Evolutionary conservation across 2,797 vertebrate genomes (phyloP).

Genomic region (Acipenser ruthenus): DNA sequence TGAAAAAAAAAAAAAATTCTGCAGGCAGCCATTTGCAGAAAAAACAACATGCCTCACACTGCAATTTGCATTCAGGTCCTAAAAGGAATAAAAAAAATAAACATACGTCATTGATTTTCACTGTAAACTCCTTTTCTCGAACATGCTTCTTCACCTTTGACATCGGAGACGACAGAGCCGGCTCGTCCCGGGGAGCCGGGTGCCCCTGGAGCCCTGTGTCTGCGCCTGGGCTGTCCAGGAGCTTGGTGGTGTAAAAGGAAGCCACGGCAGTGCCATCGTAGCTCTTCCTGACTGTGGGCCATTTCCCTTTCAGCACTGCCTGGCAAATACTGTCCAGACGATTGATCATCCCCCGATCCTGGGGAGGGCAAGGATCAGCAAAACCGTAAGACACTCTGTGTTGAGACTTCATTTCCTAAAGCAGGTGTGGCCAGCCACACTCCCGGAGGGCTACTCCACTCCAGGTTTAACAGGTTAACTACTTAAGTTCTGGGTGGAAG

Average conservation of each 20-base stretch:
- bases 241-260: conserved; percentile 96
- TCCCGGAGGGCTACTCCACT: too few species aligned
- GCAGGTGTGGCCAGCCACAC: too few species aligned
- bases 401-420: too few species aligned
- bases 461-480: too few species aligned
- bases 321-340: conserved; percentile 96
- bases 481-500: too few species aligned
- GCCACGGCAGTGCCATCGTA: conserved; percentile 80
- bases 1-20: background rate
- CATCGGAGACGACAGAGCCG: conserved; percentile 84
- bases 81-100: conserved; percentile 82
- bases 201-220: conserved; percentile 55
- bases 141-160: conserved; percentile 99
- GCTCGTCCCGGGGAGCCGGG: conserved; percentile 72
- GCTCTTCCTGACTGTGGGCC: conserved; percentile 78
- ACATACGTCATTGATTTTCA: conserved; percentile 99
- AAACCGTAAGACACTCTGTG: too few species aligned
- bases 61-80: conserved; percentile 61
- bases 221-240: conserved; percentile 74
- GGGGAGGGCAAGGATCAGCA: conserved; percentile 9
- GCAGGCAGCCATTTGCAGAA: conserved; percentile 70
- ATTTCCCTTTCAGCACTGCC: conserved; percentile 92
- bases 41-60: conserved; percentile 12
- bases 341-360: conserved; percentile 98
- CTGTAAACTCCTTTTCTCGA: conserved; percentile 99